These are phyloP conservation scores for Mystacornis crossleyi DNA, from an alignment of 2,113 vertebrate genomes.

Conservation along the genomic window DNA sequence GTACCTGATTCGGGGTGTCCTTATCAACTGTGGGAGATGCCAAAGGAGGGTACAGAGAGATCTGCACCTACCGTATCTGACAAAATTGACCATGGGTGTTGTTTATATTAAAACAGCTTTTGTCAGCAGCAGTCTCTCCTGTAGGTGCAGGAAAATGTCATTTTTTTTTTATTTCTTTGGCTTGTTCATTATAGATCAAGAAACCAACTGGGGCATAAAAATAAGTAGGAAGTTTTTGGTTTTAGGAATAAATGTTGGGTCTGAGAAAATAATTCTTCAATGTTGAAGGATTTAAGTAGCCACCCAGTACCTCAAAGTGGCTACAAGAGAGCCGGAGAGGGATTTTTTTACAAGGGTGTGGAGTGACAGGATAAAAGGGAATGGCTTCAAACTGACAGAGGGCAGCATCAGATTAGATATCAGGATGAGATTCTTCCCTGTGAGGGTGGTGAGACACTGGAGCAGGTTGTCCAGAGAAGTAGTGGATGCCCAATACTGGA, in stretches of 20 bases:
- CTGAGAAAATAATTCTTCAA: background rate
- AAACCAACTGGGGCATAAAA: background rate
- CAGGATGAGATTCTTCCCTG: background rate
- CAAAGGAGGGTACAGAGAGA: background rate
- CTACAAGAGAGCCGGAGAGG: background rate
- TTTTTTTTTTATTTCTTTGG: background rate
- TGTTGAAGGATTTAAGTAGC: background rate
- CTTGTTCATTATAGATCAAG: background rate
- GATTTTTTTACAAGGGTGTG: background rate
- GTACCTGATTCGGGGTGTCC: background rate
- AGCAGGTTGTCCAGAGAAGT: background rate
- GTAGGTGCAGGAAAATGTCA: background rate
- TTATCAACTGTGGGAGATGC: background rate
- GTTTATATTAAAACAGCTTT: background rate
- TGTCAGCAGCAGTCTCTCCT: background rate
- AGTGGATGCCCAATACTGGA: background rate
- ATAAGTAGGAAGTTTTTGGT: background rate
- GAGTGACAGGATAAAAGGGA: background rate
- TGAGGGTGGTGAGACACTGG: background rate
- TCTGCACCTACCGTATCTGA: fast-evolving
- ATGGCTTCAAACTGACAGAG: background rate
- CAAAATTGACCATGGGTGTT: background rate
- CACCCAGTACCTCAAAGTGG: background rate
- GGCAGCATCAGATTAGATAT: background rate
- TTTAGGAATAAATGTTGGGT: background rate